These are phyloP conservation scores for Scatophagus argus DNA, from an alignment of 2,113 vertebrate genomes.

Conservation along the genomic window DNA sequence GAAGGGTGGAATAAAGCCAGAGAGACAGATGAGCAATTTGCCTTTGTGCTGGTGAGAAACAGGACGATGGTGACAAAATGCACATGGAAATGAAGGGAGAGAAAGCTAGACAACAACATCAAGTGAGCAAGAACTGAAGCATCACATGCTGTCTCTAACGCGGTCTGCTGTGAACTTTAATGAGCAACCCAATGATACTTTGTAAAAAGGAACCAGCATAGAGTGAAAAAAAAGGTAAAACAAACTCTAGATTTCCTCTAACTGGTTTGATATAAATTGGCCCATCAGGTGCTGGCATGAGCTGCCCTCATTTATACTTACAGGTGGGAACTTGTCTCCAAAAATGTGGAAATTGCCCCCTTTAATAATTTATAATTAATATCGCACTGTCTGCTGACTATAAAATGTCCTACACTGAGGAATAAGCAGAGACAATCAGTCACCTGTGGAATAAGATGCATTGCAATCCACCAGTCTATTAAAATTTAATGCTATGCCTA, in stretches of 20 bases:
- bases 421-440: not conserved
- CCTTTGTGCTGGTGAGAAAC: constrained; percentile 36
- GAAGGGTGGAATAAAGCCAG: constrained; percentile 26
- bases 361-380: constrained; percentile 45
- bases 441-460: not conserved
- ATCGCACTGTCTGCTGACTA: constrained; percentile 36
- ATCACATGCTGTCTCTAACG: constrained; percentile 6
- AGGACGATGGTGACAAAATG: not conserved
- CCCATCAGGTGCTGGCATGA: constrained; percentile 20
- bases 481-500: constrained; percentile 46
- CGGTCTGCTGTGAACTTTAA: constrained; percentile 49
- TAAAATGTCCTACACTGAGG: constrained; percentile 27
- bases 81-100: constrained; percentile 21
- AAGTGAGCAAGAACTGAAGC: constrained; percentile 24
- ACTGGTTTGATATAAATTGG: constrained; percentile 43
- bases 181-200: constrained; percentile 41
- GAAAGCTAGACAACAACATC: constrained; percentile 20
- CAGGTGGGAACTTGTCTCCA: constrained; percentile 15
- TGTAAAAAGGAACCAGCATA: constrained; percentile 20
- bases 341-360: constrained; percentile 5
- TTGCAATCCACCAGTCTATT: constrained; percentile 37
- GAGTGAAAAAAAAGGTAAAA: not conserved
- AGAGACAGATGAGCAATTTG: constrained; percentile 57
- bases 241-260: constrained; percentile 4
- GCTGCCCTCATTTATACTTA: constrained; percentile 24